Evolutionary conservation across 2,113 vertebrate genomes (phyloP), one percentile per base, ranked within the genome.

Genomic region (Gyps fulvus): DNA sequence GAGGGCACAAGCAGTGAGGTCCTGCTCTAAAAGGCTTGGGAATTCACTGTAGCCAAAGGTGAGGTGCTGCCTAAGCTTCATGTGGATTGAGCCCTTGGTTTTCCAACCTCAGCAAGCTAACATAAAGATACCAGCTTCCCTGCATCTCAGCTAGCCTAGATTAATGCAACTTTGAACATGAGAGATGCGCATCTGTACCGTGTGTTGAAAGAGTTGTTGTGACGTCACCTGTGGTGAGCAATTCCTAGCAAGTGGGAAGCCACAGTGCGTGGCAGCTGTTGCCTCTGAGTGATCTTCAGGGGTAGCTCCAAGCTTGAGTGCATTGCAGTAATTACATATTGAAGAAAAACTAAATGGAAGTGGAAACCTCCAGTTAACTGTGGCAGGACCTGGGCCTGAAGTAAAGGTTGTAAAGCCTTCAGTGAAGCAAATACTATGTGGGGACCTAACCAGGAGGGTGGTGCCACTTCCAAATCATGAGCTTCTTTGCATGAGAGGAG

Each of bases 241-340:
- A 62, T 83, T 94, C 89, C 62, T 66, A 85, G 71, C 86, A 90
- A 79, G 77, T 90, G 81, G 83, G 93, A 96, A 87, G 93, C 87
- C 89, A 73, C 85, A 77, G 77, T 62, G 77, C 76, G 55, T 87
- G 91, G 69, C 91, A 93, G 91, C 78, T 93, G 61, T 77, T 82
- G 66, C 66, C 47, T 94, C 84, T 61, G 66, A 87, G 65, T 79
- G 69, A 83, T 91, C 73, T 84, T 78, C 89, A 63, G 40, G 38
- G n/a, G 71, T 49, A 81, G 57, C 69, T 89, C 54, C 62, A 77
- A 90, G 54, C 54, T 58, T 47, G 58, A 94, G 12, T 70, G 40
- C 38, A 17, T 36, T 80, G 70, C 38, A 83, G 78, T 89, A 69
- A 82, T 94, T 89, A 61, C 22, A 13, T 80, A n/a, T 70, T 69